Conservation (phyloP, 2,797 vertebrate genomes). For the Crypturellus tataupa region DNA sequence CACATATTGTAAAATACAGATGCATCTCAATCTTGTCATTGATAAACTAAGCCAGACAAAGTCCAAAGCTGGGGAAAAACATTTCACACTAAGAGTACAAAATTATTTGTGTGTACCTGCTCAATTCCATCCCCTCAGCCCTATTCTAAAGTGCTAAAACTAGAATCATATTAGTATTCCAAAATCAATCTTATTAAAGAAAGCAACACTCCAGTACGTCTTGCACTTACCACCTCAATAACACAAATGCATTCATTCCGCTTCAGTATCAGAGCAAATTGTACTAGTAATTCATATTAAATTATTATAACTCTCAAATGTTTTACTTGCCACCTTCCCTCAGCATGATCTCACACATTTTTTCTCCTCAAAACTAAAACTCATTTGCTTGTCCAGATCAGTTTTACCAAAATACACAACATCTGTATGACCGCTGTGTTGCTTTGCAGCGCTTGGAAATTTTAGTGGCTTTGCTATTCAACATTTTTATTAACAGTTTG, state of each 20-base stretch:
- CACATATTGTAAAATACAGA: background rate
- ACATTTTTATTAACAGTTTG: background rate
- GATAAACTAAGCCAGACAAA: background rate
- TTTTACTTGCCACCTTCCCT: background rate
- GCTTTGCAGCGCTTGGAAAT: background rate
- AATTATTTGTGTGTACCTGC: background rate
- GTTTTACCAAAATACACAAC: background rate
- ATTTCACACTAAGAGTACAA: background rate
- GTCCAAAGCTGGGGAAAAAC: background rate
- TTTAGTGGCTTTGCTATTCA: background rate
- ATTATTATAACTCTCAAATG: background rate
- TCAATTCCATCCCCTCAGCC: background rate
- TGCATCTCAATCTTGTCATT: background rate
- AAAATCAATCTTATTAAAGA: background rate
- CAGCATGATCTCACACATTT: background rate
- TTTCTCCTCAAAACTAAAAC: too few species aligned
- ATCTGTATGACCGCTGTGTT: background rate
- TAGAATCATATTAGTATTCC: background rate
- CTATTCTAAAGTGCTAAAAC: background rate
- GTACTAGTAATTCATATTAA: too few species aligned
- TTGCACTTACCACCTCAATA: accelerated
- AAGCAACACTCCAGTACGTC: background rate
- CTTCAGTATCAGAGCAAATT: background rate
- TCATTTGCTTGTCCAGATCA: background rate
- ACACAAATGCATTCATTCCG: background rate